Conservation (phyloP, 1,140 invertebrate species). For the Cylas formicarius region DNA sequence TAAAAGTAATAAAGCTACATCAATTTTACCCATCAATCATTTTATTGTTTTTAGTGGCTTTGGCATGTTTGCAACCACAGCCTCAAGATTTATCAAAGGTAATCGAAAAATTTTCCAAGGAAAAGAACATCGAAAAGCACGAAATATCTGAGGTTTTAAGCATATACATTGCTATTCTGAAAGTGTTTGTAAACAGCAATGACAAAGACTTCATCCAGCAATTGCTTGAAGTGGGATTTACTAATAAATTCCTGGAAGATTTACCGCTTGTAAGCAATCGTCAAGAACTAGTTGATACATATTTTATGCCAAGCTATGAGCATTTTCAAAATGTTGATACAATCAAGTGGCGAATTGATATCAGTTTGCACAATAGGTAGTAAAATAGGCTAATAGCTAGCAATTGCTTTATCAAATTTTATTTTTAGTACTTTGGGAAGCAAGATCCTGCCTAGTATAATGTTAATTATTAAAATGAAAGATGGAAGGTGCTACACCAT, state of each 20-base stretch:
- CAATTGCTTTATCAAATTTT: slow-evolving; percentile 5
- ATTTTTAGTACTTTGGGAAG: slow-evolving; percentile 25
- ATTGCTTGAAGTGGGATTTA: slow-evolving; percentile 25
- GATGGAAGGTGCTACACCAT: slow-evolving; percentile 25
- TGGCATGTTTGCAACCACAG: slow-evolving; percentile 18
- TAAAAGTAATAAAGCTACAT: slow-evolving; percentile 12
- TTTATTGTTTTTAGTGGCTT: slow-evolving; percentile 24
- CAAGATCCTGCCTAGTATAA: slow-evolving; percentile 21
- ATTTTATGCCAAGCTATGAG: slow-evolving; percentile 18
- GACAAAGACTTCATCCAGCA: slow-evolving; percentile 26
- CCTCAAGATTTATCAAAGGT: slow-evolving; percentile 20
- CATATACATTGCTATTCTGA: slow-evolving; percentile 23
- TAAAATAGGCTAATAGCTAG: slow-evolving; percentile 3
- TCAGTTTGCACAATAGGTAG: slow-evolving; percentile 30
- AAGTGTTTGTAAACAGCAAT: slow-evolving; percentile 20
- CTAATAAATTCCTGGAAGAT: slow-evolving; percentile 24
- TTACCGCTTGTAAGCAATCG: slow-evolving; percentile 26
- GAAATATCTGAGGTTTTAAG: slow-evolving; percentile 23
- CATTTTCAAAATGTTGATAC: slow-evolving; percentile 25
- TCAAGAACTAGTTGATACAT: slow-evolving; percentile 19
- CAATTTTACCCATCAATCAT: slow-evolving; percentile 1
- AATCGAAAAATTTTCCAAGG: slow-evolving; percentile 23
- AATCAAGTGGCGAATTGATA: slow-evolving; percentile 33
- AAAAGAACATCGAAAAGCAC: slow-evolving; percentile 22
- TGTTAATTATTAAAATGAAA: slow-evolving; percentile 27